Percentiles rank a stretch among this genome's conserved stretches.
phyloP scores from a whole-genome alignment of 2,797 vertebrate genomes.

The Prunella strophiata region DNA sequence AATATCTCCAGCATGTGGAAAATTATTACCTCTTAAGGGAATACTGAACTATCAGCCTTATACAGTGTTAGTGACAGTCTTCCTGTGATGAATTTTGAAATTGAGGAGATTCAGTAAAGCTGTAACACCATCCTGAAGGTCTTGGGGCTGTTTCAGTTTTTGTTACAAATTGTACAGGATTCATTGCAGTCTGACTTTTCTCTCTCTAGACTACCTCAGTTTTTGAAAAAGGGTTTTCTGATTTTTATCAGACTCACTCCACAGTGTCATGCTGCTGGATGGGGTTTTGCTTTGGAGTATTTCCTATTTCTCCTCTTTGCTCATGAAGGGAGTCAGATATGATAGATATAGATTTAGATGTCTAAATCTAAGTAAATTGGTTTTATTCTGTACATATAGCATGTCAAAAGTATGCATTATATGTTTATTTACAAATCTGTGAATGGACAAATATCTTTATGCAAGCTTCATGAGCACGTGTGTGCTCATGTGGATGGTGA shows the following conservation, averaged over 20 bases:
- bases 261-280: not conserved
- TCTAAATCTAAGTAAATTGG: not conserved
- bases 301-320: not conserved
- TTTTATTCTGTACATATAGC: not conserved
- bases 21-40: not conserved
- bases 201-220: not conserved
- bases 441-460: not conserved
- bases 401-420: not conserved
- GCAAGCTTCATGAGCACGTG: fast-evolving
- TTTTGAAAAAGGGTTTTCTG: not conserved
- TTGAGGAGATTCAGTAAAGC: not conserved
- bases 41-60: not conserved
- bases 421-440: not conserved
- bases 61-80: not conserved
- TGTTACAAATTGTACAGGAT: not conserved
- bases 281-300: not conserved
- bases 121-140: not conserved
- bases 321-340: not conserved
- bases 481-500: not conserved
- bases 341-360: not conserved
- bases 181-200: not conserved
- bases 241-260: not conserved
- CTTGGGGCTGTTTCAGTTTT: not conserved
- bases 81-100: not conserved
- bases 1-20: not conserved